A percentile compares a stretch with the other conserved stretches of the same genome.
phyloP scores from a whole-genome alignment of 2,797 vertebrate species.

The Potorous gilbertii region DNA sequence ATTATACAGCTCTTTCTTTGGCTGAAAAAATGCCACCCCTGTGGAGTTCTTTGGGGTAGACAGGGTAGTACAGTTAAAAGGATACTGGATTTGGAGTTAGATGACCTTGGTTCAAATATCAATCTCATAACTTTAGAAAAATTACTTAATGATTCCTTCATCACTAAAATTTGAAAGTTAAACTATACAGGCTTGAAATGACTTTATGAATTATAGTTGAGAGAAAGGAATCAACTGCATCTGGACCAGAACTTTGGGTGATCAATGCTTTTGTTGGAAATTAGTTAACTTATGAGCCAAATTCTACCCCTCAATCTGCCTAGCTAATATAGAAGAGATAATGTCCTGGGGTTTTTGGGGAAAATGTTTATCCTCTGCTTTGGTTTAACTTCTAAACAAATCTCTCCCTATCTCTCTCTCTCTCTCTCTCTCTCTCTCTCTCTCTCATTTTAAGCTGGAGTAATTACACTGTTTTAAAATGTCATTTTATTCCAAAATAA shows the following conservation, averaged over 20 bases:
- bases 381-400: neutral
- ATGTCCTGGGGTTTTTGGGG: neutral
- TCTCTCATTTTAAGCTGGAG: neutral
- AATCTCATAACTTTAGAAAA: neutral
- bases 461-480: neutral
- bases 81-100: neutral
- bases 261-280: neutral
- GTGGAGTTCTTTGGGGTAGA: neutral
- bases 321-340: neutral
- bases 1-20: neutral
- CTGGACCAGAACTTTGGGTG: neutral
- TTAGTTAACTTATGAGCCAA: neutral
- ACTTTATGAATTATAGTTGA: neutral
- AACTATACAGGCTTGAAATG: neutral
- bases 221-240: neutral
- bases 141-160: neutral
- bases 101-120: neutral
- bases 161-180: neutral
- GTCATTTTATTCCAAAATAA: neutral
- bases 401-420: too few relatives aligned
- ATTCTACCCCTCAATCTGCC: neutral
- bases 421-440: too few relatives aligned
- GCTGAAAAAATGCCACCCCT: neutral
- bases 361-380: neutral
- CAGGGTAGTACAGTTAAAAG: neutral